These are phyloP conservation scores for Lycodopsis pacificus DNA, from an alignment of 2,797 vertebrate genomes.

Conservation along the genomic window DNA sequence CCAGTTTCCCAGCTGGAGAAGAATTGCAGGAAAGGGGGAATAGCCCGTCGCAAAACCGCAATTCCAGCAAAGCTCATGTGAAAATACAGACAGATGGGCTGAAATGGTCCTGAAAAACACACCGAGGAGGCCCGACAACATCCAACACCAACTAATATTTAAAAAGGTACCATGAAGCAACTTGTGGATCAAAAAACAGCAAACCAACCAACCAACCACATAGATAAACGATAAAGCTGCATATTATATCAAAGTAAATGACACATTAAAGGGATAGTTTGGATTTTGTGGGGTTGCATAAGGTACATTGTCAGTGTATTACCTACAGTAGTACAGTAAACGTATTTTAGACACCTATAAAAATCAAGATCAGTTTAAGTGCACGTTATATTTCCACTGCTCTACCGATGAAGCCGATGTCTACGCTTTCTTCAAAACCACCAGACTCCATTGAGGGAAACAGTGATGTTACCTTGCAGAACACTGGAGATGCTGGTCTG, in stretches of 20 bases:
- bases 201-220: background rate
- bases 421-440: background rate
- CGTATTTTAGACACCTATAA: background rate
- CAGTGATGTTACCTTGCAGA: background rate
- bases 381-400: background rate
- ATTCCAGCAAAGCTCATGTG: slow-evolving; percentile 47
- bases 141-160: background rate
- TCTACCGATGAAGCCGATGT: background rate
- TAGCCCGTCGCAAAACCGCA: slow-evolving; percentile 61
- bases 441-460: background rate
- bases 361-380: background rate
- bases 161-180: background rate
- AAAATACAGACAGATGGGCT: slow-evolving; percentile 43
- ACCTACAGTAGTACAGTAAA: background rate
- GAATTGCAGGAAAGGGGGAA: slow-evolving; percentile 84
- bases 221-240: background rate
- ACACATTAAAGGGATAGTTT: background rate
- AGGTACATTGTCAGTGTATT: background rate
- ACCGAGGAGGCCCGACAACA: background rate
- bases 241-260: slow-evolving; percentile 10
- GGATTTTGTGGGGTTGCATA: background rate
- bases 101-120: slow-evolving; percentile 26
- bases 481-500: background rate
- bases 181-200: background rate
- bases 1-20: slow-evolving; percentile 75